Evolutionary conservation across 1,140 invertebrate species (phyloP).

Genomic region (Paracyclopina nana): DNA sequence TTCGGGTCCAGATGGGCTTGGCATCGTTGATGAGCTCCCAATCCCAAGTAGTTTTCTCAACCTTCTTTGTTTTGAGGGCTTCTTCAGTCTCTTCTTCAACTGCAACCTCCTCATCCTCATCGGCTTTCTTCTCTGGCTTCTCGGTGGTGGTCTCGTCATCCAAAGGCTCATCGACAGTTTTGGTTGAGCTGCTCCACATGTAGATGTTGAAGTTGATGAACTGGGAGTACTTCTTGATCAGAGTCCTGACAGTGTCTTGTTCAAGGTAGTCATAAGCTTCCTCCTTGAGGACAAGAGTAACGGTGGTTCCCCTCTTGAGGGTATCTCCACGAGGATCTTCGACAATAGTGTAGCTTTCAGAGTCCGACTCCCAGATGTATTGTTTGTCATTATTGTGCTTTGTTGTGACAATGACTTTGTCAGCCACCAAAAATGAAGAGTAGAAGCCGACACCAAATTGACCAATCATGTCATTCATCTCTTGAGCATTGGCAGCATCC

Average conservation of each 20-base stretch:
- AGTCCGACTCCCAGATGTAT: constrained; percentile 96
- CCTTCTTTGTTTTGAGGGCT: constrained; percentile 73
- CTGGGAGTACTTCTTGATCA: constrained; percentile 95
- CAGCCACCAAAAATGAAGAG: constrained; percentile 57
- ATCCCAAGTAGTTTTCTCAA: constrained; percentile 92
- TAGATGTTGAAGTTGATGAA: constrained; percentile 99
- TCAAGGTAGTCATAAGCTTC: constrained; percentile 91
- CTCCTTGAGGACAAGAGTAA: constrained; percentile 71
- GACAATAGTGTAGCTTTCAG: constrained; percentile 59
- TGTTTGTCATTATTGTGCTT: constrained; percentile 91
- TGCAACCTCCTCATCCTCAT: constrained; percentile 37
- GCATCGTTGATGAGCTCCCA: constrained; percentile 91
- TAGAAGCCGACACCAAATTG: constrained; percentile 98
- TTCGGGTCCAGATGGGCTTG: constrained; percentile 85
- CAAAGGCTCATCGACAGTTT: constrained; percentile 59
- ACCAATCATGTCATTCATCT: constrained; percentile 68
- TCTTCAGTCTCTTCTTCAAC: constrained; percentile 47
- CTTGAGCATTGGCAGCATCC: constrained; percentile 29
- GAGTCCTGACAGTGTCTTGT: constrained; percentile 61
- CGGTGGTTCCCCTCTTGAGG: constrained; percentile 63
- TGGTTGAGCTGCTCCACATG: constrained; percentile 77
- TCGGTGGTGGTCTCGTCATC: constrained; percentile 31
- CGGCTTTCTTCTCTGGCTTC: constrained; percentile 38
- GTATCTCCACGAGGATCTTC: constrained; percentile 87
- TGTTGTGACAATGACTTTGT: constrained; percentile 58